phyloP scores from a whole-genome alignment of 2,797 vertebrate species.

The Falco novaeseelandiae region DNA sequence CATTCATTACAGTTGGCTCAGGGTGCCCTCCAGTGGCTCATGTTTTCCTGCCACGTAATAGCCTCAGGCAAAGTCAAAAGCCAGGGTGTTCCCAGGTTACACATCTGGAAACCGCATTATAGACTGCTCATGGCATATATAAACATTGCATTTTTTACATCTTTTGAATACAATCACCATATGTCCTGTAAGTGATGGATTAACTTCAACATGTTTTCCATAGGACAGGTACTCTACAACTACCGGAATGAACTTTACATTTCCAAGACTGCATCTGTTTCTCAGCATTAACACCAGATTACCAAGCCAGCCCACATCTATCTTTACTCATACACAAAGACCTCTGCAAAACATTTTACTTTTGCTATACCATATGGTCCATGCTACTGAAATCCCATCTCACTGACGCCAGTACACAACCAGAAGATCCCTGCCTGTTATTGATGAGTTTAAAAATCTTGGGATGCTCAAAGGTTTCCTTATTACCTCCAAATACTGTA shows the following conservation, averaged over 20 bases:
- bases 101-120: neutral
- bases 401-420: neutral
- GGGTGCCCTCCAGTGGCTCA: neutral
- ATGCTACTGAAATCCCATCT: neutral
- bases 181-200: neutral
- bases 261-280: neutral
- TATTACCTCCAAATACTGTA: neutral
- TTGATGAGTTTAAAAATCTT: neutral
- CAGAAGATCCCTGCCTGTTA: neutral
- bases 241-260: neutral
- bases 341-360: neutral
- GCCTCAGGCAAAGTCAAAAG: neutral
- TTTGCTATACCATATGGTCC: neutral
- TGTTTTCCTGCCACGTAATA: neutral
- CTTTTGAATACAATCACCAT: accelerated
- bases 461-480: neutral
- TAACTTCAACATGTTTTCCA: neutral
- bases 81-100: neutral
- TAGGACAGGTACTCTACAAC: neutral
- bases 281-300: neutral
- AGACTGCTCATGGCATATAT: accelerated
- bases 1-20: neutral
- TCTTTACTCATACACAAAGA: neutral
- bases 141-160: neutral
- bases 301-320: neutral